Evolutionary conservation across 2,888 invertebrate genomes (phyloP), one percentile per base, ranked within the genome.

Genomic region (Imbricaverruca yamaguchii): DNA sequence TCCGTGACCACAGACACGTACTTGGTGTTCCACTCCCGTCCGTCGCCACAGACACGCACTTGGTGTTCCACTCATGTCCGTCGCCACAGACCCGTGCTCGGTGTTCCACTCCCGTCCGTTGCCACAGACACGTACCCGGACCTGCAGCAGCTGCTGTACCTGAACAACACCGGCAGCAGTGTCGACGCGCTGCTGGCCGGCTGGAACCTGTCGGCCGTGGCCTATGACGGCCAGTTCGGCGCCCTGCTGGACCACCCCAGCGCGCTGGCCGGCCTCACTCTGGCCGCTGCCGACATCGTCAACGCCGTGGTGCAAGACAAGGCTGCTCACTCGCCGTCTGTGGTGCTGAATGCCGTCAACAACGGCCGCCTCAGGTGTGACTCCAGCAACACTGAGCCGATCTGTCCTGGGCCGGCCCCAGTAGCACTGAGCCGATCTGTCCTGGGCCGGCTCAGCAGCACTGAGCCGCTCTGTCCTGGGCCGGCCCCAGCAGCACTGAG

Each of bases 331-430:
- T 56, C 56, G n/a, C 56, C 78, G 8, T n/a, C 78, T 6, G 21
- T 78, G 8, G 57, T 78, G 2, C 23, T 78, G 23, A 78, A 78
- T 57, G 78, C 78, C 78, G 10, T 78, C 78, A 78, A 78, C 78
- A 78, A 78, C 78, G 78, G 78, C 56, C 18, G 56, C 12, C 78
- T 57, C 23, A 56, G 78, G 78, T 78, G 74, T 6, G 74, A 39
- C 39, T 4, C 39, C 15, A 18, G 61, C 18, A 61, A 3, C 61
- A 25, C 23, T 69, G 25, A 69, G 8, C 13, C 12, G 13, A 2
- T 23, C 11, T 23, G 4, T 23, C 69, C 25, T 21, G 10, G 25
- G 8, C 39, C 25, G 23, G 9, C 39, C 69, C 39, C 39, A 39
- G 39, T 4, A 39, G 39, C 39, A 39, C 39, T 39, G 39, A 39